A percentile compares a stretch with the other conserved stretches of the same genome.
These are phyloP conservation scores for Atrichornis clamosus DNA, from an alignment of 2,113 vertebrate genomes.

Conservation along the genomic window DNA sequence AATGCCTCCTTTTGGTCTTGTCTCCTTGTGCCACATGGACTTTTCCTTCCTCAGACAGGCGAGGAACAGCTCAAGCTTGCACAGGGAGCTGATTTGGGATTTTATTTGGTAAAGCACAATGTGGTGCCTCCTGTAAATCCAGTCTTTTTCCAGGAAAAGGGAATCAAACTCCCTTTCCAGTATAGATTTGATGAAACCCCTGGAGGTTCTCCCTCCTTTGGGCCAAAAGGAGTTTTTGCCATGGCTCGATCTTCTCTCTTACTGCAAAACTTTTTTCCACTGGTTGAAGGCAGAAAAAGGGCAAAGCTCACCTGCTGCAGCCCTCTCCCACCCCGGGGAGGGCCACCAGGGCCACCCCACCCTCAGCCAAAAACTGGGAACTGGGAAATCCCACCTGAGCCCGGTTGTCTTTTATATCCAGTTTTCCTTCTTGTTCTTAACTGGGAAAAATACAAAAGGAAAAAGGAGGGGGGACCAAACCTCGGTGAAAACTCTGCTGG, in stretches of 20 bases:
- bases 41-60: neutral
- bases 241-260: accelerated
- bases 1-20: neutral
- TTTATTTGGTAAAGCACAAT: neutral
- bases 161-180: neutral
- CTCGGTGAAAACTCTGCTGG: neutral
- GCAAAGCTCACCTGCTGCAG: neutral
- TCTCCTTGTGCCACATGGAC: neutral
- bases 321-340: neutral
- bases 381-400: neutral
- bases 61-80: neutral
- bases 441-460: neutral
- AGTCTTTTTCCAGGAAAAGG: neutral
- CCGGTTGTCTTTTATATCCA: accelerated
- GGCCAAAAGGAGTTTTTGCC: neutral
- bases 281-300: neutral
- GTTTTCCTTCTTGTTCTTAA: neutral
- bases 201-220: neutral
- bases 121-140: neutral
- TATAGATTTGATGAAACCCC: neutral
- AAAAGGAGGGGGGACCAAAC: neutral
- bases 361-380: accelerated
- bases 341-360: accelerated
- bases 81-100: neutral
- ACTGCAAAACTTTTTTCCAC: neutral